Base-by-base conservation (phyloP, 1,140 invertebrate genomes). In the Cyrtorhinus lividipennis region DNA sequence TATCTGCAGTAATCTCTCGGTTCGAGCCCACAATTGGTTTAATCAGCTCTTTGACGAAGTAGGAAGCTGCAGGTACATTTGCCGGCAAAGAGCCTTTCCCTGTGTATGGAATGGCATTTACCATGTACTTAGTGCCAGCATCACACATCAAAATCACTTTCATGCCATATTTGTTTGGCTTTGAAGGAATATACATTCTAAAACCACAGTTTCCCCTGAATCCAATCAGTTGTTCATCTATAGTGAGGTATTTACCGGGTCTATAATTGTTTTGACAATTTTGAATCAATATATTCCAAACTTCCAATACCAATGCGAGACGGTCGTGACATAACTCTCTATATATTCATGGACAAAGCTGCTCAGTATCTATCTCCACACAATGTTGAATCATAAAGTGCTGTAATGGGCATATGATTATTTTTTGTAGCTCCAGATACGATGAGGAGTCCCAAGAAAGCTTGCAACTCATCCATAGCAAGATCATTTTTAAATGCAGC, bases 81-180 rank as follows among this genome's bases (percentile, higher is more conserved):
- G n/a, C 15, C 18, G 58, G 62, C 61, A 64, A 44, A 5, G 56
- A 62, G 56, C 65, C 62, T 71, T 73, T 75, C 38, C 72, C 72
- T 10, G 66, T 45, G 61, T 74, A 74, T 23, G 73, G 68, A 61
- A 70, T 69, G 13, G 66, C 70, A 67, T 72, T 70, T 12, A 69
- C 61, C 45, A 73, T 61, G 61, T 75, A 75, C 27, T 69, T 67
- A 10, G 66, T 71, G 57, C 45, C 56, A 20, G 70, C 67, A 66
- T 75, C 71, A n/a, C 67, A 69, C 18, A 73, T 64, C 46, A 64
- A 67, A 25, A 70, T 44, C 48, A 76, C 68, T 71, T 78, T 77
- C 24, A 79, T 66, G 0, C 76, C 77, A 66, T 59, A 69, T 27
- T 64, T 70, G 68, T 59, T 67, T 65, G 2, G 56, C 23, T 62